A percentile compares a stretch with the other conserved stretches of the same genome.
These are phyloP conservation scores for human DNA, from an alignment of 2,113 vertebrate genomes.

Conservation along the genomic window GRCh38 chr2:143397001-143397500, in stretches of 20 bases:
- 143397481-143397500: neutral
- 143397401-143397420: neutral
- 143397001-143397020: neutral
- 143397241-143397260: neutral
- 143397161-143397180: neutral
- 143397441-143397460: neutral
- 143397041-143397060: neutral
- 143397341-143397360: neutral
- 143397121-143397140: neutral
- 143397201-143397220: neutral
- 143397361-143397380: neutral
- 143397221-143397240: neutral
- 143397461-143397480: neutral
- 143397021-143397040: neutral
- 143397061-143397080: neutral
- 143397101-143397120: neutral
- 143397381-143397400: neutral
- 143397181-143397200: neutral
- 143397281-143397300: neutral
- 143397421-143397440: neutral
- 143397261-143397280: neutral
- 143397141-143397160: neutral
- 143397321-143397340: too few relatives aligned
- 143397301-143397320: neutral
- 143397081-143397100: neutral